These are phyloP conservation scores for Xyliphius kryptos DNA, from an alignment of 2,113 vertebrate genomes.

Conservation along the genomic window DNA sequence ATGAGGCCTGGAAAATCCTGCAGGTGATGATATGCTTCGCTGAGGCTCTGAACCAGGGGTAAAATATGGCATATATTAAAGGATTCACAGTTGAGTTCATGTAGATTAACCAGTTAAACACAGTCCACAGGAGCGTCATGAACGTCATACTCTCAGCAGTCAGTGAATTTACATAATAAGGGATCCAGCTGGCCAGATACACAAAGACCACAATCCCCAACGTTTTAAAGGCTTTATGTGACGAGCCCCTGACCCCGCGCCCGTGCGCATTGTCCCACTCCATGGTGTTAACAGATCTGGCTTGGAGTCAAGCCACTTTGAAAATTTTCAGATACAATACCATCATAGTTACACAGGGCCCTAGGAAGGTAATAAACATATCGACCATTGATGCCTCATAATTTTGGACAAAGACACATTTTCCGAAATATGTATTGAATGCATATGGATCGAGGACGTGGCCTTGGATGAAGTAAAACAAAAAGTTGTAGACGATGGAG, in stretches of 20 bases:
- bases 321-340: slow-evolving; percentile 27
- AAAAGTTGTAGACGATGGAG: slow-evolving; percentile 35
- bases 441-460: slow-evolving; percentile 3
- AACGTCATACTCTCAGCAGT: background rate
- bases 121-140: background rate
- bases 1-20: slow-evolving; percentile 21
- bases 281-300: background rate
- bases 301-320: slow-evolving; percentile 19
- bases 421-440: slow-evolving; percentile 14
- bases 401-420: slow-evolving; percentile 9
- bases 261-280: background rate
- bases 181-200: slow-evolving; percentile 23
- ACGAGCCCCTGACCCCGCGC: background rate
- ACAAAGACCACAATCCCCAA: slow-evolving; percentile 20
- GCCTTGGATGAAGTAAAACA: slow-evolving; percentile 9
- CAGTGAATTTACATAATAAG: slow-evolving; percentile 19
- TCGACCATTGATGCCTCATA: slow-evolving; percentile 1
- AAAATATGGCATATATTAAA: slow-evolving; percentile 34
- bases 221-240: slow-evolving; percentile 27
- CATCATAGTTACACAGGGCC: slow-evolving; percentile 16
- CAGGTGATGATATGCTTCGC: slow-evolving; percentile 28
- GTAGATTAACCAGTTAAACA: slow-evolving; percentile 17
- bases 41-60: slow-evolving; percentile 31
- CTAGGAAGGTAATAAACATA: slow-evolving; percentile 6
- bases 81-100: slow-evolving; percentile 35